Evolutionary conservation across 2,113 vertebrate species (phyloP), one percentile per base, ranked within the genome.

Genomic region (Pachycephala philippinensis): DNA sequence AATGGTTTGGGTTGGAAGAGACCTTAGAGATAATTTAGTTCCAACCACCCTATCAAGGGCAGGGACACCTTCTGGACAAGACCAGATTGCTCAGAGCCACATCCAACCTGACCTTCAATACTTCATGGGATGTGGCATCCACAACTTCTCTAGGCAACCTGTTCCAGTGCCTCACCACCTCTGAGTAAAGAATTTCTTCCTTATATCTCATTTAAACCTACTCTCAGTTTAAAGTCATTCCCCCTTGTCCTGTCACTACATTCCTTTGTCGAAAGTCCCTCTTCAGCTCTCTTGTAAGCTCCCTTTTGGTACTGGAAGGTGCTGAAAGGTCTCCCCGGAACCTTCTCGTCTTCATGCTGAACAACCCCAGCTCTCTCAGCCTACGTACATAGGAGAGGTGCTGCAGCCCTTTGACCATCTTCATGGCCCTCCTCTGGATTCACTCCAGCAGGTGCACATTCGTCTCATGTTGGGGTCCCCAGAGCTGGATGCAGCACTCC

Each of bases 371-470:
- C 21, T 61, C 13, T 60, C 30, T 47, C n/a, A 61, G 54, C 15
- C 40, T 31, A 0, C 2, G 0, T 30, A 1, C 24, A 35, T 5
- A 15, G 18, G 21, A 83, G 63, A 49, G 30, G 10, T 49, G 2
- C 30, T 40, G 40, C n/a, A 7, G 1, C 11, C 10, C 26, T 27
- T 5, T 37, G 35, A 54, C 9, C 30, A 9, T 68, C 30, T 76
- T 61, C 4, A 2, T 35, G 4, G 2, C 5, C 5, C 15, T 76
- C 26, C 17, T 69, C 49, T 76, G 54, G 21, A 47, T 40, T 89
- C 11, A 5, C 8, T 76, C 15, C n/a, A 15, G 6, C 2, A 68
- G 13, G 17, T 40, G 0, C 3, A 4, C 3, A 49, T 74, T 2
- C 20, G 60, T 40, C 37, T 3, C 11, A 5, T 40, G 11, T 8